Evolutionary conservation across 2,888 invertebrate species (phyloP).

Genomic region (Drosophila bunnanda): DNA sequence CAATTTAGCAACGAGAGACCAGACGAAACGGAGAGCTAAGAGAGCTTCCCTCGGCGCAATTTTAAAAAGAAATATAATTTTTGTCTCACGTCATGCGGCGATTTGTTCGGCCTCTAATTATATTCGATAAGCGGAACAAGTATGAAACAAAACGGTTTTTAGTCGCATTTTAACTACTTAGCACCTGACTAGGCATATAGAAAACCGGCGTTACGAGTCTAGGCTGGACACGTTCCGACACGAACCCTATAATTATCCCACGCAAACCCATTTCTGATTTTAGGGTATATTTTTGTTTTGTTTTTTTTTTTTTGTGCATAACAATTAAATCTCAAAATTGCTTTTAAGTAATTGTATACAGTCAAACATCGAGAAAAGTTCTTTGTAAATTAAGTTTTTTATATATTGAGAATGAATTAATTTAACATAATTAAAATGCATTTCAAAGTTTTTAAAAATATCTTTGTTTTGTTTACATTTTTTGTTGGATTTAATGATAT

Average conservation of each 20-base stretch:
- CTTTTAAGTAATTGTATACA: neutral
- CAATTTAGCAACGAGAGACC: neutral
- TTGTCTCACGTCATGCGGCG: slow-evolving; percentile 6
- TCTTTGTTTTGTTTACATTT: neutral
- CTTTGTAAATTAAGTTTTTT: neutral
- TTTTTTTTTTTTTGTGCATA: slow-evolving; percentile 14
- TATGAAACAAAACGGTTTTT: neutral
- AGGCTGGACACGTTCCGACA: slow-evolving; percentile 9
- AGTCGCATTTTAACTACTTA: slow-evolving; percentile 19
- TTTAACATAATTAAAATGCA: no score
- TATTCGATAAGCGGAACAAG: slow-evolving; percentile 5
- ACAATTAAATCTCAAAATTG: neutral
- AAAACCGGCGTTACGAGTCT: neutral
- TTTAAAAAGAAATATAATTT: slow-evolving; percentile 9
- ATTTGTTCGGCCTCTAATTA: slow-evolving; percentile 25
- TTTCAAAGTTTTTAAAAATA: neutral
- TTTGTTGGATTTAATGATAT: no score
- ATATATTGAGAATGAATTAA: neutral
- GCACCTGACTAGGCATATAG: slow-evolving; percentile 12
- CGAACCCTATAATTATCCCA: neutral
- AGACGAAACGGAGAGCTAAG: neutral
- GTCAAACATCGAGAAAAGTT: neutral
- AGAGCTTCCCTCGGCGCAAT: neutral
- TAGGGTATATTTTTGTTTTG: no score
- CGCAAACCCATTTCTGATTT: neutral